Evolutionary conservation across 2,797 vertebrate genomes (phyloP).

Genomic region (Yasuhikotakia modesta): DNA sequence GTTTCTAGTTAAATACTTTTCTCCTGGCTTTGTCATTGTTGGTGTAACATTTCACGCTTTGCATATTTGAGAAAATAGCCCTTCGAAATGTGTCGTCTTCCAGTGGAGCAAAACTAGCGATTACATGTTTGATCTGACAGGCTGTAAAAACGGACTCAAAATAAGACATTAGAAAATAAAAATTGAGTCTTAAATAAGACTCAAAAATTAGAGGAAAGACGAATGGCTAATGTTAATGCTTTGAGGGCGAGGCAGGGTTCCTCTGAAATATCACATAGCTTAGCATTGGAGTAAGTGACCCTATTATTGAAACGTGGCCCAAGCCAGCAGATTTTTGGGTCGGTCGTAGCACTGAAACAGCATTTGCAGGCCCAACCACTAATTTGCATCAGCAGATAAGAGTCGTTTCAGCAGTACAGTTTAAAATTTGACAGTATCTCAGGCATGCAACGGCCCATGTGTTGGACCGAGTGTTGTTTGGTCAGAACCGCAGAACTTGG

Average conservation of each 20-base stretch:
- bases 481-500: slow-evolving; percentile 67
- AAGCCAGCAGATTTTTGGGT: slow-evolving; percentile 65
- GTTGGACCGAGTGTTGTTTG: slow-evolving; percentile 70
- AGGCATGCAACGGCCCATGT: slow-evolving; percentile 65
- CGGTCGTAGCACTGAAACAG: slow-evolving; percentile 73
- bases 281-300: slow-evolving; percentile 59
- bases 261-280: neutral
- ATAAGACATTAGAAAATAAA: neutral
- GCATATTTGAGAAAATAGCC: slow-evolving; percentile 18
- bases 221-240: slow-evolving; percentile 26
- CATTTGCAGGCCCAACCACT: slow-evolving; percentile 67
- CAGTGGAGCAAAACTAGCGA: neutral
- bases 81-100: neutral
- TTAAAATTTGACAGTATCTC: slow-evolving; percentile 36
- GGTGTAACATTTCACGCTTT: neutral
- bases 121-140: slow-evolving; percentile 6
- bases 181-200: slow-evolving; percentile 1
- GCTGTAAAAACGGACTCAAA: neutral
- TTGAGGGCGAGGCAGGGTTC: slow-evolving; percentile 13
- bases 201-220: slow-evolving; percentile 10
- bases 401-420: slow-evolving; percentile 73
- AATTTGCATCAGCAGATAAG: slow-evolving; percentile 79
- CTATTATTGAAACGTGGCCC: slow-evolving; percentile 62
- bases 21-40: slow-evolving; percentile 1
- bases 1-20: slow-evolving; percentile 4